Conservation (phyloP, 1,140 invertebrate species). For the Brachionus koreanus region DNA sequence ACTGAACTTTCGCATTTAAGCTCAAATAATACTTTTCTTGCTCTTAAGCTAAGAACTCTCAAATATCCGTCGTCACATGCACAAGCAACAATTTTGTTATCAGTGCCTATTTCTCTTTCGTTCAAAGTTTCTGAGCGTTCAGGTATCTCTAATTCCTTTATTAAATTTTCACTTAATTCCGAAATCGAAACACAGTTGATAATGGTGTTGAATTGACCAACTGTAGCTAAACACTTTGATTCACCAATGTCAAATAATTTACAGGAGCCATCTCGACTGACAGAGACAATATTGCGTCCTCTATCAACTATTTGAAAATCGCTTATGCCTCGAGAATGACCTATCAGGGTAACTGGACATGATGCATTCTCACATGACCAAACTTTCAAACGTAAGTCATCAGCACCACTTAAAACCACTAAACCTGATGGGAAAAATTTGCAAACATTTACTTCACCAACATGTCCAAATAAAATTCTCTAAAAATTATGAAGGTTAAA, state of each 20-base stretch:
- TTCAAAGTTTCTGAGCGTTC: conserved; percentile 51
- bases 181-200: conserved; percentile 35
- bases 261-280: conserved; percentile 68
- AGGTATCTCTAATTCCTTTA: conserved; percentile 6
- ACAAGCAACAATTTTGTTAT: conserved; percentile 64
- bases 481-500: conserved; percentile 50
- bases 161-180: not conserved
- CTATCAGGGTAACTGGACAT: conserved; percentile 67
- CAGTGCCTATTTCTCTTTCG: conserved; percentile 65
- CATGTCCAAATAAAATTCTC: conserved; percentile 65
- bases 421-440: conserved; percentile 70
- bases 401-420: conserved; percentile 67
- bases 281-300: conserved; percentile 70
- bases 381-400: conserved; percentile 68
- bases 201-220: conserved; percentile 50
- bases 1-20: conserved; percentile 58
- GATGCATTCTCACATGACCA: conserved; percentile 68
- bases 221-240: conserved; percentile 62
- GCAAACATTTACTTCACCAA: conserved; percentile 68
- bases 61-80: conserved; percentile 66
- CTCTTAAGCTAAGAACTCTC: conserved; percentile 61
- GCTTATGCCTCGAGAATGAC: conserved; percentile 63
- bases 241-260: conserved; percentile 70
- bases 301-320: conserved; percentile 68
- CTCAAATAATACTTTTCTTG: conserved; percentile 47